Evolutionary conservation across 2,888 invertebrate species (phyloP).

Genomic region (Salpingus planirostris): DNA sequence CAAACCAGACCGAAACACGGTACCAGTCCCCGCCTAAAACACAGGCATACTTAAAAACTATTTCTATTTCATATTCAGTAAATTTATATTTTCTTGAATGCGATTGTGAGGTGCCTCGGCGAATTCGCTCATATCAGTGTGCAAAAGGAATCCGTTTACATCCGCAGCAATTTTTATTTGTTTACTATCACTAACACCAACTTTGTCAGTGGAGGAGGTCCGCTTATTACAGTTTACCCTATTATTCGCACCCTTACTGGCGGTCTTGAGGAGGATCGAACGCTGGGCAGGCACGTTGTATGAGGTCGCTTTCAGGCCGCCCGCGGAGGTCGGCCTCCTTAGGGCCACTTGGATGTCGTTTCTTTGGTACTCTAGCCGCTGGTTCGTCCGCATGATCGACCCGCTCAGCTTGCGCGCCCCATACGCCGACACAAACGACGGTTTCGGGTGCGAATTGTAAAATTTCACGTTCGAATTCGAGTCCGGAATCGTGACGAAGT

Average conservation of each 20-base stretch:
- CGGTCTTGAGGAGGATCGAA: constrained; percentile 31
- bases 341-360: constrained; percentile 35
- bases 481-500: constrained; percentile 31
- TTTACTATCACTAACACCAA: constrained; percentile 30
- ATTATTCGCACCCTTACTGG: constrained; percentile 26
- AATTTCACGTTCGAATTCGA: constrained; percentile 26
- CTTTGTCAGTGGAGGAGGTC: constrained; percentile 28
- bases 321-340: constrained; percentile 16
- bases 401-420: constrained; percentile 51
- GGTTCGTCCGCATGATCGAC: constrained; percentile 46
- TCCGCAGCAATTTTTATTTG: constrained; percentile 28
- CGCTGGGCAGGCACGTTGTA: constrained; percentile 22
- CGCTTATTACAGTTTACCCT: constrained; percentile 31
- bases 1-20: too few species aligned
- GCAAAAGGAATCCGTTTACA: constrained; percentile 33
- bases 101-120: constrained; percentile 29
- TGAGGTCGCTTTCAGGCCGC: constrained; percentile 9
- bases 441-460: constrained; percentile 51
- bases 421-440: constrained; percentile 50
- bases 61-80: constrained; percentile 30
- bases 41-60: neutral
- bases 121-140: constrained; percentile 31
- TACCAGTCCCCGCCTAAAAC: too few species aligned
- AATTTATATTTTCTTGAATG: constrained; percentile 30
- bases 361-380: constrained; percentile 33